A percentile compares a stretch with the other conserved stretches of the same genome.
Conservation (phyloP, 1,140 invertebrate species). For the Archegozetes longisetosus region DNA sequence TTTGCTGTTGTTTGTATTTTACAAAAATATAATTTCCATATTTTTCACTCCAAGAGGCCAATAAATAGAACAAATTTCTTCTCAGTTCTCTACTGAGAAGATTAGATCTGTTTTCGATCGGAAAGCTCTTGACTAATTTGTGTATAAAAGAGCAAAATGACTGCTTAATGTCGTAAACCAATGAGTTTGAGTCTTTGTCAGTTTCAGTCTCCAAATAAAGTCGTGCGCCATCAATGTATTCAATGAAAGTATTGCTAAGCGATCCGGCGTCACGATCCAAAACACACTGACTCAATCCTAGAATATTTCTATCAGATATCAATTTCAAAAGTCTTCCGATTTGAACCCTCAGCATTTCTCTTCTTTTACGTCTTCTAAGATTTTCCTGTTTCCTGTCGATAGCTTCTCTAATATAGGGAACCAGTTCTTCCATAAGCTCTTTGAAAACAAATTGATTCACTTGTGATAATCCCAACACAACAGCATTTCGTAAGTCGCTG, state of each 20-base stretch:
- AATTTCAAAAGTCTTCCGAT: slow-evolving; percentile 77
- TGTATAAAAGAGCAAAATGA: slow-evolving; percentile 87
- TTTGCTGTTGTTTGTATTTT: slow-evolving; percentile 24
- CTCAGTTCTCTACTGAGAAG: slow-evolving; percentile 71
- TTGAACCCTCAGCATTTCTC: slow-evolving; percentile 80
- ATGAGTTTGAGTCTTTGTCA: slow-evolving; percentile 56
- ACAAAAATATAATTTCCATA: slow-evolving; percentile 44
- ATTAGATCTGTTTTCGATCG: slow-evolving; percentile 66
- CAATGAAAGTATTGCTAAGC: slow-evolving; percentile 69
- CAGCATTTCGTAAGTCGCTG: slow-evolving; percentile 76
- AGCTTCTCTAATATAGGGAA: slow-evolving; percentile 76
- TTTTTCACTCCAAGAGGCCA: slow-evolving; percentile 79
- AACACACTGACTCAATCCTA: slow-evolving; percentile 65
- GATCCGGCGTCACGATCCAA: slow-evolving; percentile 64
- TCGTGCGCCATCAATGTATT: slow-evolving; percentile 86
- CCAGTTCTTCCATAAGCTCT: slow-evolving; percentile 88
- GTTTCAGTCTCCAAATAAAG: slow-evolving; percentile 72
- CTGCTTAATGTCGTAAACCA: slow-evolving; percentile 59
- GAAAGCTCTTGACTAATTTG: slow-evolving; percentile 81
- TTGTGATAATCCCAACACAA: slow-evolving; percentile 75
- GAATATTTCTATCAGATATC: slow-evolving; percentile 79
- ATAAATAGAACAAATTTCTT: slow-evolving; percentile 71
- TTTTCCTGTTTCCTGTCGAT: slow-evolving; percentile 97
- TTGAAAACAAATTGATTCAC: slow-evolving; percentile 48
- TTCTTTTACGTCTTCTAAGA: slow-evolving; percentile 63